Evolutionary conservation across 2,113 vertebrate species (phyloP).

Genomic region (Pedionomus torquatus): DNA sequence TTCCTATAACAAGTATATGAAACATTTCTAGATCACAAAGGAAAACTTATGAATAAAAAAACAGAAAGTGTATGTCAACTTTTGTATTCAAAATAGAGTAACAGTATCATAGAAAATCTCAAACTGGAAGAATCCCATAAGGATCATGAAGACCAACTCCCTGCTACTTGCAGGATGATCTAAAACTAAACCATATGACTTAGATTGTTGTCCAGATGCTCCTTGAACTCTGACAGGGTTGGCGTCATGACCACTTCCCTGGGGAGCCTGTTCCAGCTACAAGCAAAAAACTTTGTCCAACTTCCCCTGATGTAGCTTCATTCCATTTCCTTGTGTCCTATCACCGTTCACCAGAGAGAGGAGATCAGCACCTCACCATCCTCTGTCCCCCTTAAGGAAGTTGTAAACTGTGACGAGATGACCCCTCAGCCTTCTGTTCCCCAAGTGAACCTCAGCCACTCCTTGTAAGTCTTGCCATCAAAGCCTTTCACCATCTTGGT

Average conservation of each 20-base stretch:
- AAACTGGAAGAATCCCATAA: neutral
- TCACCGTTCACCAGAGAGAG: neutral
- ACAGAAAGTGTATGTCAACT: neutral
- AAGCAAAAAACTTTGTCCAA: neutral
- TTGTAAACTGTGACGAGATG: neutral
- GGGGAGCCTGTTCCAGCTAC: neutral
- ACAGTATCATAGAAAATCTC: neutral
- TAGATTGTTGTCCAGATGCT: neutral
- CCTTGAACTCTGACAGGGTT: neutral
- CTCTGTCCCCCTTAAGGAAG: neutral
- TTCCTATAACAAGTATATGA: neutral
- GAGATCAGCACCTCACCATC: neutral
- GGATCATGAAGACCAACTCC: neutral
- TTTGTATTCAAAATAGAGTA: neutral
- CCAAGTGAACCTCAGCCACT: neutral
- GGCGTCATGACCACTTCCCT: neutral
- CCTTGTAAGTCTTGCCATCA: neutral
- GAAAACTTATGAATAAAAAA: neutral
- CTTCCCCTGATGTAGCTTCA: neutral
- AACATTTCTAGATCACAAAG: neutral
- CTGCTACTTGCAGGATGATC: neutral
- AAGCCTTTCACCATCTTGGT: neutral
- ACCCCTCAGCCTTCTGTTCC: neutral
- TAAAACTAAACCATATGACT: neutral
- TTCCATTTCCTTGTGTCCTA: neutral